Conservation (phyloP, 2,113 vertebrate genomes). For the Neofelis nebulosa region DNA sequence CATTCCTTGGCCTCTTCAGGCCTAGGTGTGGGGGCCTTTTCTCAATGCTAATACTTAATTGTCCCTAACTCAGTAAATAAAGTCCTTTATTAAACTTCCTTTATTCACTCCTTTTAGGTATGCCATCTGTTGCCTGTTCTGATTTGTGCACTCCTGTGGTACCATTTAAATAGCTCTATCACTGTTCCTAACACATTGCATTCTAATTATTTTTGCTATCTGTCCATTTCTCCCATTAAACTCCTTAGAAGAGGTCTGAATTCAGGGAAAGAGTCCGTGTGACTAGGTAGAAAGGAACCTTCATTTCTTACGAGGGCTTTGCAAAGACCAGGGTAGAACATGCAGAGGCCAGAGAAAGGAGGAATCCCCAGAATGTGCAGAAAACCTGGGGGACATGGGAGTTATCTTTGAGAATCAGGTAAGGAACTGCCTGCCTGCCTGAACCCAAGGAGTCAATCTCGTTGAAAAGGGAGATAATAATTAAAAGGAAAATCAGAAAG, state of each 20-base stretch:
- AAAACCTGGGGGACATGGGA: background rate
- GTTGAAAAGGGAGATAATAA: background rate
- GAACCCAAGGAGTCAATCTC: background rate
- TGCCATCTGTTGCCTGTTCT: slow-evolving; percentile 33
- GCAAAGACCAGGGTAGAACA: background rate
- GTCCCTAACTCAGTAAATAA: slow-evolving; percentile 31
- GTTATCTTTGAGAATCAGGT: background rate
- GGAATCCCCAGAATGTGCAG: background rate
- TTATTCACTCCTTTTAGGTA: slow-evolving; percentile 43
- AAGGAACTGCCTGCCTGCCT: background rate
- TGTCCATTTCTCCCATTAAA: background rate
- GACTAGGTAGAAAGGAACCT: background rate
- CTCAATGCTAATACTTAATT: slow-evolving; percentile 33
- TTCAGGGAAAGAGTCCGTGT: background rate
- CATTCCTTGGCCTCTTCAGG: background rate
- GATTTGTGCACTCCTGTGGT: background rate
- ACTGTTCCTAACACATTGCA: background rate
- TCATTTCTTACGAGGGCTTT: background rate
- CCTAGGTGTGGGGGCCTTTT: background rate
- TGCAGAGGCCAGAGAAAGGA: background rate
- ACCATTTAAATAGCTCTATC: background rate
- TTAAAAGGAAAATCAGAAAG: slow-evolving; percentile 4
- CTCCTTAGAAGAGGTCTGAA: background rate
- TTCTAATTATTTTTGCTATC: slow-evolving; percentile 31
- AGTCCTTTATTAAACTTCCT: slow-evolving; percentile 30